Evolutionary conservation across 2,113 vertebrate species (phyloP), one percentile per base, ranked within the genome.

Genomic region (Megaceryle maxima): DNA sequence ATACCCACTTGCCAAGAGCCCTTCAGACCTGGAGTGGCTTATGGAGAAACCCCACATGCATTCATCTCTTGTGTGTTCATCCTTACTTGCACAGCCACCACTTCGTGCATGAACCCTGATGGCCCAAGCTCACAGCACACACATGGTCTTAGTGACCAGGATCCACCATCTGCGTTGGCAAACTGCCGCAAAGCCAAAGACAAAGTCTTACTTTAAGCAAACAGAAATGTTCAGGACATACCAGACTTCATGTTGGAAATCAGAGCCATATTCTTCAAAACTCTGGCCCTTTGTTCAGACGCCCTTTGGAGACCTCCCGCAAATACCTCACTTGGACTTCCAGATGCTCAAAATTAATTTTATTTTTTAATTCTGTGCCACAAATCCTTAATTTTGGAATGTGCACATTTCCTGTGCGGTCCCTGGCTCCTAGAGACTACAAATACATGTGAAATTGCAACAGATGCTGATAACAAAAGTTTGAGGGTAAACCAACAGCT

Each of bases 331-430:
- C 94, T 94, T 64, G 86, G 95, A 89, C 95, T 88, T 81, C 94
- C 95, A 95, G 94, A 94, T 94, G 95, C 86, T 91, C 82, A 88
- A 94, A 94, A 96, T 96, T 94, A 95, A 94, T 96, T 92, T 76
- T 64, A 93, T 92, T 96, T 97, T 95, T 91, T 96, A 96, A 96
- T 96, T 95, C 94, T 50, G 43, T 78, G 78, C 95, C 96, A 95
- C 94, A 84, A 89, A 95, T 95, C 89, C 81, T 69, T 92, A 79
- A 94, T 88, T 94, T 94, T 96, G 94, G 93, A 96, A 88, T 90
- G 96, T 17, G 37, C 72, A 68, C 92, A 62, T 94, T 95, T 95
- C 77, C 96, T 94, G 69, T 94, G 83, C 74, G 13, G 90, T 96
- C 83, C 29, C 91, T 94, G 95, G 88, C 94, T 95, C 94, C 57